Percentiles rank a stretch among this genome's conserved stretches.
These are phyloP conservation scores for Lasiurus borealis DNA, from an alignment of 2,113 vertebrate species.

Conservation along the genomic window DNA sequence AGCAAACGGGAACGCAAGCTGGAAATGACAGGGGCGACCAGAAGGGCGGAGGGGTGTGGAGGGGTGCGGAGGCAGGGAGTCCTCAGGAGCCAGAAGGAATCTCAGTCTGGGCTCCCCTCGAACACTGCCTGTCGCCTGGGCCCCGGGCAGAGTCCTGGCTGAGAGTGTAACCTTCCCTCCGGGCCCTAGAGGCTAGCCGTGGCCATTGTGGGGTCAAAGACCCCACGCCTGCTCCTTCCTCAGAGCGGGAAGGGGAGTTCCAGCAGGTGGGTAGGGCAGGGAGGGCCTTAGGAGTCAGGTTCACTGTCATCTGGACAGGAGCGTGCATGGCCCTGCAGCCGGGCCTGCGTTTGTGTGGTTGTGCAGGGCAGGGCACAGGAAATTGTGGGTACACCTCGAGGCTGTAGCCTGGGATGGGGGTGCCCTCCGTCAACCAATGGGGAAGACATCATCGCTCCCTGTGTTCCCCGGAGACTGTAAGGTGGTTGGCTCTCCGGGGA, in stretches of 20 bases:
- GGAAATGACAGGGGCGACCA: neutral
- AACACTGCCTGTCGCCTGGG: neutral
- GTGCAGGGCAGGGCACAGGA: neutral
- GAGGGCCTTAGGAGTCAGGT: fast-evolving
- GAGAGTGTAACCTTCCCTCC: neutral
- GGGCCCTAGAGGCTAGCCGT: neutral
- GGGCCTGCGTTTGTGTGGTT: neutral
- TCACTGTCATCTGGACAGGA: neutral
- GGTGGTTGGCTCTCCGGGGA: slow-evolving; percentile 8
- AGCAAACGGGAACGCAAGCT: neutral
- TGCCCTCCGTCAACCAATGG: neutral
- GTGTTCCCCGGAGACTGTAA: neutral
- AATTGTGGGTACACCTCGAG: neutral
- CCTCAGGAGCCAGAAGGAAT: neutral
- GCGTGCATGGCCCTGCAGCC: fast-evolving
- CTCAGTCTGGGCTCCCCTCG: fast-evolving
- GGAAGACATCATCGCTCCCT: neutral
- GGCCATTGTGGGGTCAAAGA: neutral
- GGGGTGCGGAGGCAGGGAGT: neutral
- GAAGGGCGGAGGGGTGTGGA: no score
- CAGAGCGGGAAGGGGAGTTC: fast-evolving
- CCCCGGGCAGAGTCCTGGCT: neutral
- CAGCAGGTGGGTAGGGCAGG: no score
- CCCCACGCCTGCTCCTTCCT: no score
- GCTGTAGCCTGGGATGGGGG: neutral